phyloP scores from a whole-genome alignment of 2,113 vertebrate species.

The Eurystomus gularis region DNA sequence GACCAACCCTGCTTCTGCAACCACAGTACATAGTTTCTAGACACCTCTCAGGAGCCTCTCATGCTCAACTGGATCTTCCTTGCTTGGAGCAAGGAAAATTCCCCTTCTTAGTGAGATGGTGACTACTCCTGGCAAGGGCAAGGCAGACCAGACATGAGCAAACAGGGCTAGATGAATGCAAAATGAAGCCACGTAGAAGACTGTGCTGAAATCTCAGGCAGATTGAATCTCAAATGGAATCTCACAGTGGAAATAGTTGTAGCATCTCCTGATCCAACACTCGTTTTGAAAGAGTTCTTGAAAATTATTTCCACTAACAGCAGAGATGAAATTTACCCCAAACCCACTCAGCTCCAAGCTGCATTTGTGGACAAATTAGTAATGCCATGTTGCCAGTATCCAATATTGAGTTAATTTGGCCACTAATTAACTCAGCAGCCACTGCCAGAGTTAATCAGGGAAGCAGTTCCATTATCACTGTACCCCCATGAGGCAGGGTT shows the following conservation, averaged over 20 bases:
- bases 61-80: not conserved
- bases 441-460: constrained; percentile 47
- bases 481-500: not conserved
- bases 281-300: not conserved
- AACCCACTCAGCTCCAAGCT: not conserved
- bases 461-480: not conserved
- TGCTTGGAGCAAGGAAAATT: not conserved
- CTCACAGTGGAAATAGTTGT: not conserved
- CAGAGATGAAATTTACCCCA: not conserved
- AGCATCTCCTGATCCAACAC: not conserved
- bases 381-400: not conserved
- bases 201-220: not conserved
- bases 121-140: not conserved
- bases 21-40: not conserved
- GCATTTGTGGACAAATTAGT: not conserved
- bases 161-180: not conserved
- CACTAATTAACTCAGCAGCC: constrained; percentile 69
- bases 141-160: not conserved
- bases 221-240: not conserved
- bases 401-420: not conserved
- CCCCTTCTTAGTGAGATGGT: not conserved
- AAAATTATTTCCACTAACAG: not conserved
- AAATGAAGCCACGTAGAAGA: not conserved
- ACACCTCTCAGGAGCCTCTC: not conserved
- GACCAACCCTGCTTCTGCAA: not conserved